phyloP scores from a whole-genome alignment of 2,113 vertebrate species.

The Poecilia latipinna region DNA sequence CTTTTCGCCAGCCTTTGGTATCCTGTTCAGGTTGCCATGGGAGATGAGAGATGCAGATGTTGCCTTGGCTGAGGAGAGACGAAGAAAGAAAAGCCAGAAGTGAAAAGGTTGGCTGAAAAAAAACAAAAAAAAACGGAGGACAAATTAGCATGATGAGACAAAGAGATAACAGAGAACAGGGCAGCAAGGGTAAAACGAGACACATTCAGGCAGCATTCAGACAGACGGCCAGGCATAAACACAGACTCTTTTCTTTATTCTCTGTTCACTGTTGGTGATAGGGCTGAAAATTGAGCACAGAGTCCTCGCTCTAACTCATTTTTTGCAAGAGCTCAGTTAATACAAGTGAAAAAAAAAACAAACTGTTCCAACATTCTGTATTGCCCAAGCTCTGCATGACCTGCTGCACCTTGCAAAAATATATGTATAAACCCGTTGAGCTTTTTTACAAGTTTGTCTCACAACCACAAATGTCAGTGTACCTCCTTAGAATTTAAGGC shows the following conservation, averaged over 20 bases:
- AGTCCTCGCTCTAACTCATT: neutral
- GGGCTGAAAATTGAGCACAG: constrained; percentile 14
- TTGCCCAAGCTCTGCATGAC: neutral
- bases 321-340: neutral
- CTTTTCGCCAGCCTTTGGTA: constrained; percentile 3
- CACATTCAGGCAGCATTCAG: neutral
- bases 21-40: constrained; percentile 37
- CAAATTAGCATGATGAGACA: constrained; percentile 4
- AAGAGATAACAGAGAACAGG: constrained; percentile 1
- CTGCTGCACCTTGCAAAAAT: too few relatives aligned
- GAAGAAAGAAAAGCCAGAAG: neutral
- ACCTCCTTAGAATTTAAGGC: neutral
- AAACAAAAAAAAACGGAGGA: neutral
- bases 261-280: neutral
- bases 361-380: too few relatives aligned
- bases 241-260: constrained; percentile 27
- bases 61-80: constrained; percentile 13
- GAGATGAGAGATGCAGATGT: constrained; percentile 59
- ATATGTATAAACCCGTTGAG: too few relatives aligned
- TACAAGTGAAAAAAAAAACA: neutral
- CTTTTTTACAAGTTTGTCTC: neutral
- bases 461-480: neutral
- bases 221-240: constrained; percentile 11
- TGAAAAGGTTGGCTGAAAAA: constrained; percentile 2
- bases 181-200: constrained; percentile 8